phyloP scores from a whole-genome alignment of 2,113 vertebrate species.

The Tapirus terrestris region DNA sequence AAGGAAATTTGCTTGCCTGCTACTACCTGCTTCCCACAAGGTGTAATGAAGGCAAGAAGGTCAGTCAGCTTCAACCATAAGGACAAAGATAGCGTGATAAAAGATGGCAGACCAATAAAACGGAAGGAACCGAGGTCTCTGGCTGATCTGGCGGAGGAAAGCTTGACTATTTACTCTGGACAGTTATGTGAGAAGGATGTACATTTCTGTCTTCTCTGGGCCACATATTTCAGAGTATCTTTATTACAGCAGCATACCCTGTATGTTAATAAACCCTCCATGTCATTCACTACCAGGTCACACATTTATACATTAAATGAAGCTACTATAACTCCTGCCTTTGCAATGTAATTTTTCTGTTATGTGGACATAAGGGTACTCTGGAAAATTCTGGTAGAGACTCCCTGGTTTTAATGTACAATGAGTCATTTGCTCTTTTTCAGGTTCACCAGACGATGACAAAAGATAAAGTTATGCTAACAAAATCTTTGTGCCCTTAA shows the following conservation, averaged over 20 bases:
- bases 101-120: constrained; percentile 7
- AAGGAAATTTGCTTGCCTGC: not conserved
- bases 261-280: not conserved
- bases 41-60: not conserved
- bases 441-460: constrained; percentile 3
- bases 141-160: not conserved
- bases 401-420: not conserved
- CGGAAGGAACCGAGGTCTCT: not conserved
- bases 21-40: not conserved
- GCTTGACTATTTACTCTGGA: not conserved
- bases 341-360: constrained; percentile 6
- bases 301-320: not conserved
- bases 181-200: not conserved
- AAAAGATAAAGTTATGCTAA: constrained; percentile 43
- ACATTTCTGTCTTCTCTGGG: not conserved
- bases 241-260: not conserved
- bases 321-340: not conserved
- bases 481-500: constrained; percentile 46
- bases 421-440: constrained; percentile 12
- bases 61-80: not conserved
- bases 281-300: not conserved
- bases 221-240: not conserved
- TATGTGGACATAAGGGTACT: not conserved
- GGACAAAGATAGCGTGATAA: not conserved
- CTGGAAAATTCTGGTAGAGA: constrained; percentile 14